These are phyloP conservation scores for Amaurobius ferox DNA, from an alignment of 2,888 invertebrate genomes.

Conservation along the genomic window DNA sequence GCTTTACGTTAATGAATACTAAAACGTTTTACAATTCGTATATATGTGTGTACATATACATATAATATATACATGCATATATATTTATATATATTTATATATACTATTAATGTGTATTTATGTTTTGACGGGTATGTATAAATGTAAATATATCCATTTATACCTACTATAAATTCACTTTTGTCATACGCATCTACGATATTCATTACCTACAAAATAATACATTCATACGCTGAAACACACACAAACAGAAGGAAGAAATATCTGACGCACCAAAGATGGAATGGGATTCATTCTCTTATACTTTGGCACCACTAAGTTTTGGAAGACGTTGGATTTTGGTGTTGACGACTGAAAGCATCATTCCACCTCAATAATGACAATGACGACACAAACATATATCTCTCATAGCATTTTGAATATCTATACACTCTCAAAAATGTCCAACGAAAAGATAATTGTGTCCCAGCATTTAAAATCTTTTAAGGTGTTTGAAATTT, in stretches of 20 bases:
- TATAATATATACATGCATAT: neutral
- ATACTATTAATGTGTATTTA: neutral
- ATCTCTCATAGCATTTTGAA: slow-evolving; percentile 31
- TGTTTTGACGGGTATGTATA: neutral
- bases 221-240: slow-evolving; percentile 18
- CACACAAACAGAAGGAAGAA: slow-evolving; percentile 25
- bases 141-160: neutral
- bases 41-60: slow-evolving; percentile 9
- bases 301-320: slow-evolving; percentile 50
- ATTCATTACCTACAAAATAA: slow-evolving; percentile 17
- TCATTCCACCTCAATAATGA: slow-evolving; percentile 35
- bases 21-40: slow-evolving; percentile 34
- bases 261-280: slow-evolving; percentile 21
- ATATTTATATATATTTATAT: slow-evolving; percentile 14
- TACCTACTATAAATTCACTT: slow-evolving; percentile 20
- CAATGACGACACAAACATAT: slow-evolving; percentile 46
- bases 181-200: neutral
- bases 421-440: neutral
- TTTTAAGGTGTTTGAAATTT: no score
- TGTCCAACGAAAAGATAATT: neutral
- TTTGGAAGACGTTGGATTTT: slow-evolving; percentile 72
- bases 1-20: slow-evolving; percentile 50
- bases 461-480: neutral
- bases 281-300: slow-evolving; percentile 48
- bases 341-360: slow-evolving; percentile 46